Conservation (phyloP, 2,888 invertebrate genomes). For the Onchidella celtica region DNA sequence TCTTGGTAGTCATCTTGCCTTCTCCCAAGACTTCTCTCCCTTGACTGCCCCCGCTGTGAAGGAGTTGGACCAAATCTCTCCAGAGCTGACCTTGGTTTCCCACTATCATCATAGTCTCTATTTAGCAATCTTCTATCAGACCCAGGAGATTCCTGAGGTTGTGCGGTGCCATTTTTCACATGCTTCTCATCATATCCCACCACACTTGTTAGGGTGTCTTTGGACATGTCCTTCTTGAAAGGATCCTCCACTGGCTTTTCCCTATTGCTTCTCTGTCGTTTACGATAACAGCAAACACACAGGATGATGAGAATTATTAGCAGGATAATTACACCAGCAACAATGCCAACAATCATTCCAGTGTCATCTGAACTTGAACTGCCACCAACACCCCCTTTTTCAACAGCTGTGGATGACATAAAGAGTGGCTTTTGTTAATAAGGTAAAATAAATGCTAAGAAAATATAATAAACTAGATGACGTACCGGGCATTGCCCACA, state of each 20-base stretch:
- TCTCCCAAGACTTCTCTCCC: background rate
- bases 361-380: conserved; percentile 58
- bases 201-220: conserved; percentile 2
- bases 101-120: conserved; percentile 12
- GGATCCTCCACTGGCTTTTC: conserved; percentile 6
- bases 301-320: conserved; percentile 62
- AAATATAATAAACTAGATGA: too few relatives aligned
- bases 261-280: conserved; percentile 42
- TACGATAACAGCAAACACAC: conserved; percentile 65
- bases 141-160: conserved; percentile 5
- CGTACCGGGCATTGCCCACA: too few relatives aligned
- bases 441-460: too few relatives aligned
- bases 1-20: background rate
- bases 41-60: background rate
- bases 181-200: conserved; percentile 45
- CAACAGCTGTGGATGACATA: too few relatives aligned
- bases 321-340: conserved; percentile 63
- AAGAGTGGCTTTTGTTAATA: too few relatives aligned
- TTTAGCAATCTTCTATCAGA: conserved; percentile 33
- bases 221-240: conserved; percentile 35
- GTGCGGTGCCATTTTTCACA: conserved; percentile 19
- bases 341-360: conserved; percentile 67
- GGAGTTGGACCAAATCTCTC: conserved; percentile 45
- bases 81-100: conserved; percentile 28
- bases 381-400: too few relatives aligned